Conservation (phyloP, 2,888 invertebrate species). For the Ceramica pisi region DNA sequence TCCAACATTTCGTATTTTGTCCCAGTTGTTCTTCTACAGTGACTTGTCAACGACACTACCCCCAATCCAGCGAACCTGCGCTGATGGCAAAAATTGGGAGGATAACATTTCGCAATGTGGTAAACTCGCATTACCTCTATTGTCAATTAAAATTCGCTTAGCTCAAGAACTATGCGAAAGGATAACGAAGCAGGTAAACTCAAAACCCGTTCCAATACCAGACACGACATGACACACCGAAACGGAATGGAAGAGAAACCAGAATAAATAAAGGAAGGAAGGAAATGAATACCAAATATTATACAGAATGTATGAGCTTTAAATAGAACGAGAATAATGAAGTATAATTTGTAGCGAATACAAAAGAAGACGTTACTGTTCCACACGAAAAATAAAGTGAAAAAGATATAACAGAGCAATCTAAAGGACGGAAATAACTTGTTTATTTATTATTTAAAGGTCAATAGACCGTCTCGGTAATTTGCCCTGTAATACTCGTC, state of each 20-base stretch:
- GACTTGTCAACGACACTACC: not conserved
- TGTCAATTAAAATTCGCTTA: not conserved
- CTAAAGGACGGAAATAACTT: constrained; percentile 23
- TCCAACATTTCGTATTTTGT: not conserved
- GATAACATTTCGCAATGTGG: not conserved
- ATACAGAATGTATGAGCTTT: not conserved
- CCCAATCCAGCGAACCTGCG: not conserved
- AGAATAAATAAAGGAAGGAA: constrained; percentile 35
- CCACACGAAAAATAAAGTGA: not conserved
- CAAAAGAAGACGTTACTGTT: constrained; percentile 26
- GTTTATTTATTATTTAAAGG: constrained; percentile 55
- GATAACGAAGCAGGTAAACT: not conserved
- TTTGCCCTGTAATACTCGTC: constrained; percentile 36
- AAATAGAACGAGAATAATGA: constrained; percentile 8
- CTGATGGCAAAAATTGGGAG: not conserved
- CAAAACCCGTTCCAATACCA: constrained; percentile 2
- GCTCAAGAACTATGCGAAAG: not conserved
- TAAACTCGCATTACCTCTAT: not conserved
- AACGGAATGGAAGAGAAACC: constrained; percentile 5
- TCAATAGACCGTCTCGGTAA: constrained; percentile 45
- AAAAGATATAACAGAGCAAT: constrained; percentile 9
- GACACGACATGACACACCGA: constrained; percentile 4
- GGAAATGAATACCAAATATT: constrained; percentile 27
- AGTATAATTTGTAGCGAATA: not conserved
- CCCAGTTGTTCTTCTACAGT: not conserved